A percentile compares a stretch with the other conserved stretches of the same genome.
Conservation (phyloP, 2,888 invertebrate genomes). For the Plutella xylostella region DNA sequence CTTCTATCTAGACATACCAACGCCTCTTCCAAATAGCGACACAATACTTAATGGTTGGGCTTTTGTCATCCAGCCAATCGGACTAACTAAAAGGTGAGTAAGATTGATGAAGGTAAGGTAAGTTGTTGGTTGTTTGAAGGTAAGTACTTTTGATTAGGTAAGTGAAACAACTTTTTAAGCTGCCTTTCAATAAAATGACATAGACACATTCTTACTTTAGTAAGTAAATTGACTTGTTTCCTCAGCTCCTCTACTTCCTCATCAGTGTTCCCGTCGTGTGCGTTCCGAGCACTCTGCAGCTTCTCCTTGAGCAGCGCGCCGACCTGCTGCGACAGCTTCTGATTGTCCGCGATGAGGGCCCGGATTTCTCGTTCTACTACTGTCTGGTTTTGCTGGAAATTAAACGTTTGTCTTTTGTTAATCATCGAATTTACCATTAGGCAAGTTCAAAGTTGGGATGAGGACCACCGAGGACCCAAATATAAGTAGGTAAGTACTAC, state of each 20-base stretch:
- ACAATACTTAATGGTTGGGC: no score
- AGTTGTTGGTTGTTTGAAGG: neutral
- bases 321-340: constrained; percentile 54
- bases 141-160: no score
- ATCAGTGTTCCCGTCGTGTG: constrained; percentile 28
- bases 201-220: no score
- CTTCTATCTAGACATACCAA: no score
- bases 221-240: constrained; percentile 41
- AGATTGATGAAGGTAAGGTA: neutral
- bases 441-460: no score
- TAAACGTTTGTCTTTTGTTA: no score
- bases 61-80: no score
- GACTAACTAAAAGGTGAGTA: neutral
- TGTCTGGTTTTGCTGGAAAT: constrained; percentile 47
- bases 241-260: constrained; percentile 44
- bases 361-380: constrained; percentile 51
- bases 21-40: no score
- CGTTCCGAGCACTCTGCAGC: constrained; percentile 31
- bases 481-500: neutral
- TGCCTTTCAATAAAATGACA: no score
- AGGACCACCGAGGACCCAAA: no score
- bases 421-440: no score
- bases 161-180: no score
- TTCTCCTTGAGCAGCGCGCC: constrained; percentile 46
- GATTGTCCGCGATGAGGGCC: constrained; percentile 51